A percentile compares a stretch with the other conserved stretches of the same genome.
Evolutionary conservation across 2,888 invertebrate species (phyloP).

Genomic region (Tetragnatha montana): DNA sequence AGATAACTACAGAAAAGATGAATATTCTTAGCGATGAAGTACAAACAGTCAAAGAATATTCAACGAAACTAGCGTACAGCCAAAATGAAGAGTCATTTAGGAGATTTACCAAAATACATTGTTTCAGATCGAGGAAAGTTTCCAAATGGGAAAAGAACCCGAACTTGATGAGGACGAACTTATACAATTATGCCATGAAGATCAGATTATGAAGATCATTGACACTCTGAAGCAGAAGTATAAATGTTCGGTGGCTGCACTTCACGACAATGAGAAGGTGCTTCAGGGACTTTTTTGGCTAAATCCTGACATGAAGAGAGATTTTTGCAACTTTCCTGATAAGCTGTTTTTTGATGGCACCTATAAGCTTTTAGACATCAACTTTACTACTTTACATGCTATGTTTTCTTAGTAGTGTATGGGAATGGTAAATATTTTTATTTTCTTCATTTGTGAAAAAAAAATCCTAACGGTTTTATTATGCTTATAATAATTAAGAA

Average conservation of each 20-base stretch:
- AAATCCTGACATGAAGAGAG: not conserved
- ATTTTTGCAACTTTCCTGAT: not conserved
- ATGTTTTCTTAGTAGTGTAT: not conserved
- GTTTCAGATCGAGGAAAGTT: too few relatives aligned
- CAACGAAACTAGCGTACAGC: not conserved
- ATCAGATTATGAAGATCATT: not conserved
- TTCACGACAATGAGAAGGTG: not conserved
- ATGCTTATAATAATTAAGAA: not conserved
- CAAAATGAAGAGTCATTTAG: not conserved
- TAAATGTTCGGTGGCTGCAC: not conserved
- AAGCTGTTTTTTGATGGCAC: not conserved
- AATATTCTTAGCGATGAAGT: not conserved
- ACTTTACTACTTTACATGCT: not conserved
- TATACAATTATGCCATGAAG: too few relatives aligned
- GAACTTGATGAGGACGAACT: too few relatives aligned
- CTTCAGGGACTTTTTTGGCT: not conserved
- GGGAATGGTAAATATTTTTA: not conserved
- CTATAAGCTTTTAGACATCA: not conserved
- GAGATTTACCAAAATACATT: not conserved
- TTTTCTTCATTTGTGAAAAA: not conserved
- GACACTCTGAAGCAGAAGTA: not conserved
- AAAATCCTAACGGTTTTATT: not conserved
- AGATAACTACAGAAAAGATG: not conserved
- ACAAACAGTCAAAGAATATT: not conserved
- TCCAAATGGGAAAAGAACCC: not conserved